These are phyloP conservation scores for Psittacula derbiana DNA, from an alignment of 2,797 vertebrate species.

Conservation along the genomic window DNA sequence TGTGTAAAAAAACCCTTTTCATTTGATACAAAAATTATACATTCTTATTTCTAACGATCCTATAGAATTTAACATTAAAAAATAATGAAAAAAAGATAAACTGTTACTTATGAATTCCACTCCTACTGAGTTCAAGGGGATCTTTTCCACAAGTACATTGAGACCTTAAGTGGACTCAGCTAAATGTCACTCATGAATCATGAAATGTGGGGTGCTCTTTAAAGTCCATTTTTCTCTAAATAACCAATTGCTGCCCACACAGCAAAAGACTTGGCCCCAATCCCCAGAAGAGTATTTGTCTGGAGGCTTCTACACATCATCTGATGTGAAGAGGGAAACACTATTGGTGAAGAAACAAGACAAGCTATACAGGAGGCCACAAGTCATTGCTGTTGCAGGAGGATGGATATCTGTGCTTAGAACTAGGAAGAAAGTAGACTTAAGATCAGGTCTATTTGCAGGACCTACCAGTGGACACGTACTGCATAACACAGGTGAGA, in stretches of 20 bases:
- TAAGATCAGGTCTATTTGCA: background rate
- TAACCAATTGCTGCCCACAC: rapidly evolving
- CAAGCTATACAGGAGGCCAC: too few relatives aligned
- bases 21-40: background rate
- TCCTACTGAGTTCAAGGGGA: background rate
- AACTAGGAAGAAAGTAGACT: background rate
- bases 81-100: background rate
- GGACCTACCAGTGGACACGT: background rate
- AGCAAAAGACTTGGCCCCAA: background rate
- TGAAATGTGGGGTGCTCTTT: background rate
- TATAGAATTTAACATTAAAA: background rate
- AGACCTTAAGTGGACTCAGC: background rate
- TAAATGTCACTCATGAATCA: background rate
- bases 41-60: background rate
- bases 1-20: background rate
- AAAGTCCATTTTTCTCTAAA: background rate
- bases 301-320: background rate
- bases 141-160: background rate
- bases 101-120: background rate
- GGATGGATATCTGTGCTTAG: background rate
- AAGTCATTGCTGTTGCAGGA: background rate
- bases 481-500: background rate
- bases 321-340: background rate
- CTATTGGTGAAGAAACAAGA: background rate
- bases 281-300: background rate